phyloP scores from a whole-genome alignment of 2,797 vertebrate species.

The Nyctibius grandis region DNA sequence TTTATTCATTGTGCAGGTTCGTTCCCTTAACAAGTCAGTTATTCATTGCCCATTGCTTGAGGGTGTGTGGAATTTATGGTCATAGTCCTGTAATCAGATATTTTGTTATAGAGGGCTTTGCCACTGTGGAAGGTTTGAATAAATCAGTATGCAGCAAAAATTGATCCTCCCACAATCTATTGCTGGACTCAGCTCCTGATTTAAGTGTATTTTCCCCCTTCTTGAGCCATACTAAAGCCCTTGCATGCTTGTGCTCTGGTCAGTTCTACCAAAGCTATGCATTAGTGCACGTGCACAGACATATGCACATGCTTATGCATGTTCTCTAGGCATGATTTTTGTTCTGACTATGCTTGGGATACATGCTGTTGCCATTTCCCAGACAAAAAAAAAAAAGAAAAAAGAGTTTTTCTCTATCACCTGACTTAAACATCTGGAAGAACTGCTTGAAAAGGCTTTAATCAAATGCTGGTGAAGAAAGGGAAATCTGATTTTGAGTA shows the following conservation, averaged over 20 bases:
- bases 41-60: slow-evolving; percentile 54
- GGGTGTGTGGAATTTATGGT: slow-evolving; percentile 43
- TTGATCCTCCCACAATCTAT: slow-evolving; percentile 41
- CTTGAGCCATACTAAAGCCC: background rate
- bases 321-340: background rate
- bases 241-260: background rate
- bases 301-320: accelerated
- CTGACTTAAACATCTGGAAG: slow-evolving; percentile 2
- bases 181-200: background rate
- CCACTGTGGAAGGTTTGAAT: slow-evolving; percentile 27
- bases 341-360: background rate
- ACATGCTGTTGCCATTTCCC: background rate
- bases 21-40: slow-evolving; percentile 57
- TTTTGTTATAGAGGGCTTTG: slow-evolving; percentile 50
- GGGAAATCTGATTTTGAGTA: slow-evolving; percentile 47
- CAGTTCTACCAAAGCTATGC: background rate
- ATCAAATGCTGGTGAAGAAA: slow-evolving; percentile 13
- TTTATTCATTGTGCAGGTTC: slow-evolving; percentile 55
- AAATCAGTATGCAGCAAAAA: slow-evolving; percentile 55
- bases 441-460: slow-evolving; percentile 34
- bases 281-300: accelerated
- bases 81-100: slow-evolving; percentile 54
- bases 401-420: background rate
- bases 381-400: background rate
- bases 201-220: background rate